These are phyloP conservation scores for Xenus cinereus DNA, from an alignment of 2,113 vertebrate genomes.

Conservation along the genomic window DNA sequence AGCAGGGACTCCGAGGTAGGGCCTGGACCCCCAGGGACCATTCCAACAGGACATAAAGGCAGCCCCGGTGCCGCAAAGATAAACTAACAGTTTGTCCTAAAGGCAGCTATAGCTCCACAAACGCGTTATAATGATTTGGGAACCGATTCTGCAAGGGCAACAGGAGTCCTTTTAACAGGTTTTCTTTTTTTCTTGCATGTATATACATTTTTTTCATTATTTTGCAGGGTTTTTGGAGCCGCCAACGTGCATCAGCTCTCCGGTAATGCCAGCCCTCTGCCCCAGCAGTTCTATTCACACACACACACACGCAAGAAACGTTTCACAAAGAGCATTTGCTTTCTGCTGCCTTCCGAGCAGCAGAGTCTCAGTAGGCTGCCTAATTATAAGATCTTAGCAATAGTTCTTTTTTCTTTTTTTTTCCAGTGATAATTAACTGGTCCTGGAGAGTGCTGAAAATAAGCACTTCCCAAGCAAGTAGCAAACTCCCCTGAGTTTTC, in stretches of 20 bases:
- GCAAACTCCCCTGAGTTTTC: conserved; percentile 35
- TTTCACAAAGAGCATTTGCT: background rate
- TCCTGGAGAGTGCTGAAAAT: conserved; percentile 42
- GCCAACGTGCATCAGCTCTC: background rate
- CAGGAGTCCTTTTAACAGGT: background rate
- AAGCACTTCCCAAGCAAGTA: conserved; percentile 33
- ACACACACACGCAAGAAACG: background rate
- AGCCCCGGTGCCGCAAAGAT: background rate
- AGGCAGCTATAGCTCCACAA: background rate
- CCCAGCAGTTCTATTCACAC: background rate
- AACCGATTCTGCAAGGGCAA: background rate
- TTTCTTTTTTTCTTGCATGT: background rate
- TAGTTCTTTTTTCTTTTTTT: background rate
- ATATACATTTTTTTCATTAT: background rate
- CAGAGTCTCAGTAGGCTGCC: background rate
- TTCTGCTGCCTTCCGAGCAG: background rate
- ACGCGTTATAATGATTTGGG: background rate
- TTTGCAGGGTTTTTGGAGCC: background rate
- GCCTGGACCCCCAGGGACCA: background rate
- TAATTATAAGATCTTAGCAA: conserved; percentile 52
- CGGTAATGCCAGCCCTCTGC: background rate
- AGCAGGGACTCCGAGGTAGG: background rate
- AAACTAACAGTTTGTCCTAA: background rate
- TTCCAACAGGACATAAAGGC: background rate
- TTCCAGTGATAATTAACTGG: conserved; percentile 41